phyloP scores from a whole-genome alignment of 2,113 vertebrate genomes.

The Perca flavescens region DNA sequence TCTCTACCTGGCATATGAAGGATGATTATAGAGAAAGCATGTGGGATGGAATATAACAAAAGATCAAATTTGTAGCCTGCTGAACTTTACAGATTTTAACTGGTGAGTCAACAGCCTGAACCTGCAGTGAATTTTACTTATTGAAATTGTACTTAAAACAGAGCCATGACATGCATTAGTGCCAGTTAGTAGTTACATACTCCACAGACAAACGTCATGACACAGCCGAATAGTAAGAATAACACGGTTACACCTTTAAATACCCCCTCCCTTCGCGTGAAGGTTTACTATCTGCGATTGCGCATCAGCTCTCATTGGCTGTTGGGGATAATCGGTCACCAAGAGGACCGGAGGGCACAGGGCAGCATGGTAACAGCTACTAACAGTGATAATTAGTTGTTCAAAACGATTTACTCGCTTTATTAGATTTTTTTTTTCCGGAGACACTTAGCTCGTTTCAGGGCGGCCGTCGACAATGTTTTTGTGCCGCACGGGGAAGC shows the following conservation, averaged over 20 bases:
- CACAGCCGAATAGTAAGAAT: neutral
- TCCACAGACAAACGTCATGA: neutral
- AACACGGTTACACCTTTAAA: constrained; percentile 73
- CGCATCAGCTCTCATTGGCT: constrained; percentile 72
- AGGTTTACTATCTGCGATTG: constrained; percentile 57
- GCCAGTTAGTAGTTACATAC: neutral
- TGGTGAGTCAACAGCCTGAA: neutral
- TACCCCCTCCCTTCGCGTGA: constrained; percentile 22
- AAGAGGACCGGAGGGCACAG: constrained; percentile 36
- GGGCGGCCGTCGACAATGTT: constrained; percentile 58
- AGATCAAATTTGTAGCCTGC: too few relatives aligned
- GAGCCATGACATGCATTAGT: neutral
- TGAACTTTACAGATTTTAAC: neutral
- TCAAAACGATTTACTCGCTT: accelerated
- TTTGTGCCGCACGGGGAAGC: constrained; percentile 49
- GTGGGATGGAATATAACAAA: neutral
- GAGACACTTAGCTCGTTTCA: neutral
- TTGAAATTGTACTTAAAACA: neutral
- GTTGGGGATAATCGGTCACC: constrained; percentile 52
- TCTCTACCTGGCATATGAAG: neutral
- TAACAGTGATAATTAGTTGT: neutral
- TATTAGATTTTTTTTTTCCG: neutral
- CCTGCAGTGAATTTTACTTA: too few relatives aligned
- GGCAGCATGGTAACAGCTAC: constrained; percentile 63
- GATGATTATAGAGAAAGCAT: neutral